Conservation (phyloP, 2,113 vertebrate species). For the Macroglossus sobrinus region DNA sequence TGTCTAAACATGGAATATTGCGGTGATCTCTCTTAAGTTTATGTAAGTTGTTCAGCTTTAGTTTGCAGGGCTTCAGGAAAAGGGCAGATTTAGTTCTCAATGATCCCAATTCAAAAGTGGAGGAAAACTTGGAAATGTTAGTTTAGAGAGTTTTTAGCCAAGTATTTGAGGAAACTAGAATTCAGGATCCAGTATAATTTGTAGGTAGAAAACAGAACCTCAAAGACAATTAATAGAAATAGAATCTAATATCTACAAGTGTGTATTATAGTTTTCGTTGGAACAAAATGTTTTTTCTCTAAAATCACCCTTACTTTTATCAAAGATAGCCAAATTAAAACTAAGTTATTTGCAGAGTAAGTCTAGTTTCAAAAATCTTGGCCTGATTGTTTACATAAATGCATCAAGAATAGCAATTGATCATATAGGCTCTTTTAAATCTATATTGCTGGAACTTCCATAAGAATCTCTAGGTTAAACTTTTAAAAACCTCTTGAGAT, state of each 20-base stretch:
- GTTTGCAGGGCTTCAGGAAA: background rate
- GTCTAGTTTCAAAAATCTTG: background rate
- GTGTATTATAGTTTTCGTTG: background rate
- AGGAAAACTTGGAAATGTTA: background rate
- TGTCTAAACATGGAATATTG: background rate
- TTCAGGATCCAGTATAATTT: background rate
- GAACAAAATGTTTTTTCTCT: background rate
- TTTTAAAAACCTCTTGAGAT: background rate
- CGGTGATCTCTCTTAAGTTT: background rate
- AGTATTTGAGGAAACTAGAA: background rate
- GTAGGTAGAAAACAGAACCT: background rate
- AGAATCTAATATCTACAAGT: background rate
- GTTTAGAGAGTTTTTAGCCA: background rate
- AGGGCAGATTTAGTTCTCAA: too few species aligned
- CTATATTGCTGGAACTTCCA: background rate
- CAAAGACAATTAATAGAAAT: background rate
- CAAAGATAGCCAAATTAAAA: too few species aligned
- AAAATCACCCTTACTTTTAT: too few species aligned
- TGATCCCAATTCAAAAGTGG: too few species aligned
- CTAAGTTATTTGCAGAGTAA: too few species aligned
- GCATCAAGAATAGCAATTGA: background rate
- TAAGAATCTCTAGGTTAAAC: background rate
- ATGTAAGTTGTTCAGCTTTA: background rate
- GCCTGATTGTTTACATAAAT: background rate
- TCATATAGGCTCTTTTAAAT: background rate